Percentiles rank a stretch among this genome's conserved stretches.
These are phyloP conservation scores for Todiramphus chloris DNA, from an alignment of 2,113 vertebrate genomes.

Conservation along the genomic window DNA sequence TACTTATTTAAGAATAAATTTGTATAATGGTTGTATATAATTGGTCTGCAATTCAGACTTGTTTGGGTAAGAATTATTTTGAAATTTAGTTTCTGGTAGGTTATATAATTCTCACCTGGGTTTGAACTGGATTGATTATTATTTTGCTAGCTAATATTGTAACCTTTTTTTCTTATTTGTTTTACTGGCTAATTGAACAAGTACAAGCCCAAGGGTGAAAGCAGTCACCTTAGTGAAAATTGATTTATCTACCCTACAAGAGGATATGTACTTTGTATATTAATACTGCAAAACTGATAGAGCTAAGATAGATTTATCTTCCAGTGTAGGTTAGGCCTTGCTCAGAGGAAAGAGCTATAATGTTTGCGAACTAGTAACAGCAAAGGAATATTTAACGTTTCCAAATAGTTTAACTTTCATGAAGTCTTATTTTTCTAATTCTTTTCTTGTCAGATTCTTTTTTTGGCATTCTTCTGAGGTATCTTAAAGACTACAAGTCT, in stretches of 20 bases:
- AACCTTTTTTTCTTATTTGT: not conserved
- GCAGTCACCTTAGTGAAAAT: not conserved
- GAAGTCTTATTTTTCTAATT: not conserved
- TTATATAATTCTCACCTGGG: not conserved
- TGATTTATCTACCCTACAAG: not conserved
- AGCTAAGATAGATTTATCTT: not conserved
- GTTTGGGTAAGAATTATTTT: not conserved
- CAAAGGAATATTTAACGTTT: not conserved
- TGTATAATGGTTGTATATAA: rapidly evolving
- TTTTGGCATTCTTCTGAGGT: not conserved
- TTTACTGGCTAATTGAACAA: not conserved
- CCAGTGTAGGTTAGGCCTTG: not conserved
- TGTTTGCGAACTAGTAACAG: not conserved
- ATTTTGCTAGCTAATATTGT: not conserved
- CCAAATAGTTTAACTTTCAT: not conserved
- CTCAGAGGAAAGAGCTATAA: not conserved
- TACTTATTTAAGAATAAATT: not conserved
- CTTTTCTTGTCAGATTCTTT: not conserved
- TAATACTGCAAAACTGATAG: not conserved
- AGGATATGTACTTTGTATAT: not conserved
- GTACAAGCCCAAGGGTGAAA: not conserved
- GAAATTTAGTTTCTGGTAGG: not conserved
- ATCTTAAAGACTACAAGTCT: not conserved
- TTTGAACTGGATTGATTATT: not conserved
- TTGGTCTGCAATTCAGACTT: not conserved